phyloP scores from a whole-genome alignment of 1,140 invertebrate species.

The Drosophila jambulina region DNA sequence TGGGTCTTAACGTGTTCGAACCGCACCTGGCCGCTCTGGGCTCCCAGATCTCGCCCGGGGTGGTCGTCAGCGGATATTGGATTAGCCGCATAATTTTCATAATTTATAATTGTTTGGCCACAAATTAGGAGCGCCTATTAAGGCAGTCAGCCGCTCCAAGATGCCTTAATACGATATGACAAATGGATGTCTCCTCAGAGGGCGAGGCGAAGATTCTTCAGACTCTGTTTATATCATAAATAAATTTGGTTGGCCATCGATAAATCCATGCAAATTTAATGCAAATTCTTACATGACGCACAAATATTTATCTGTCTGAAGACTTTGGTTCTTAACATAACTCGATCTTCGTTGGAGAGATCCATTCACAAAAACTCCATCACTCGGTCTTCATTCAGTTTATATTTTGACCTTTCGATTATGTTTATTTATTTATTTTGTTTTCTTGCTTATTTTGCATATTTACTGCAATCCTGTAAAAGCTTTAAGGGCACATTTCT shows the following conservation, averaged over 20 bases:
- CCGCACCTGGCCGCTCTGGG: conserved; percentile 13
- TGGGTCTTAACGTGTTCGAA: conserved; percentile 47
- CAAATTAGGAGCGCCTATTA: conserved; percentile 45
- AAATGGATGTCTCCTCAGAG: conserved; percentile 11
- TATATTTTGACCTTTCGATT: conserved; percentile 28
- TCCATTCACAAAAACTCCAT: conserved; percentile 37
- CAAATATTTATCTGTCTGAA: neutral
- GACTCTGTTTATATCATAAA: conserved; percentile 28
- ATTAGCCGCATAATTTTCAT: conserved; percentile 45
- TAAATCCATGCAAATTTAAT: conserved; percentile 33
- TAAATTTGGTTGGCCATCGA: neutral
- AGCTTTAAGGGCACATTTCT: neutral
- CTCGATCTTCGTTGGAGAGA: neutral
- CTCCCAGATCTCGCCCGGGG: conserved; percentile 20
- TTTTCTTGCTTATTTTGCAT: conserved; percentile 7
- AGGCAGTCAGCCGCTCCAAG: neutral
- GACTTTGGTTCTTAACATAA: conserved; percentile 21
- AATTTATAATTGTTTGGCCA: conserved; percentile 46
- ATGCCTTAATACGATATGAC: conserved; percentile 14
- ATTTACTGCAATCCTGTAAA: neutral
- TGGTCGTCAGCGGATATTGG: conserved; percentile 26
- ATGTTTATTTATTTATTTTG: conserved; percentile 16
- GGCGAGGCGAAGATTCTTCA: neutral
- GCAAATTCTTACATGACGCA: conserved; percentile 8
- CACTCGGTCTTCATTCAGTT: conserved; percentile 19